A percentile compares a stretch with the other conserved stretches of the same genome.
Evolutionary conservation across 2,113 vertebrate species (phyloP).

Genomic region (Mobula birostris): DNA sequence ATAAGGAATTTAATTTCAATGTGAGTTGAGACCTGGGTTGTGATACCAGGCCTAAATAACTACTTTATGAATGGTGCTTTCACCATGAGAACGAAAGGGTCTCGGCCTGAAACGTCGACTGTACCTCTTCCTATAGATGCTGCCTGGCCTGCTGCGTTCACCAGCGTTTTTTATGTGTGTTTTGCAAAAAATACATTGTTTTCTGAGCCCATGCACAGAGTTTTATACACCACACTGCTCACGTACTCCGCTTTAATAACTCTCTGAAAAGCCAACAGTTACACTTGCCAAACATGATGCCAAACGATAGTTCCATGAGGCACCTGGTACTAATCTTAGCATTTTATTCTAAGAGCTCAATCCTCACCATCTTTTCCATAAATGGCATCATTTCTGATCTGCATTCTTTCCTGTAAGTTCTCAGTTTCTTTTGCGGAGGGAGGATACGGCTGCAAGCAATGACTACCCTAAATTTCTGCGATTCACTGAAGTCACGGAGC

Average conservation of each 20-base stretch:
- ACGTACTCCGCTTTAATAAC: not conserved
- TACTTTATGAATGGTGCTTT: not conserved
- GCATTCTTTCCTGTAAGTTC: not conserved
- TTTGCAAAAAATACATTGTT: not conserved
- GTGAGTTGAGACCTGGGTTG: not conserved
- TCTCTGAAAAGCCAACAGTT: not conserved
- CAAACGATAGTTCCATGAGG: not conserved
- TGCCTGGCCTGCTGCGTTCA: too few relatives aligned
- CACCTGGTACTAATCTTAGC: not conserved
- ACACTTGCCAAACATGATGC: not conserved
- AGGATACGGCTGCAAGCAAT: not conserved
- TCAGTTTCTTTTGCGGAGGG: not conserved
- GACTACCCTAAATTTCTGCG: not conserved
- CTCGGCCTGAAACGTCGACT: too few relatives aligned
- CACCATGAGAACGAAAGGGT: not conserved
- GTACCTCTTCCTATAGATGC: too few relatives aligned
- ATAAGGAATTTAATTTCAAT: not conserved
- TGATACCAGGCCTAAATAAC: not conserved
- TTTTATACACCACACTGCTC: not conserved
- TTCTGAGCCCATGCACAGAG: not conserved
- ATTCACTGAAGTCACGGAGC: not conserved
- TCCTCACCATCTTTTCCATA: not conserved
- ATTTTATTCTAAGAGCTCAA: not conserved
- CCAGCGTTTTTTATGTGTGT: too few relatives aligned
- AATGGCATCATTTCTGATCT: not conserved